Evolutionary conservation across 2,113 vertebrate species (phyloP).

Genomic region (Hippocampus abdominalis): DNA sequence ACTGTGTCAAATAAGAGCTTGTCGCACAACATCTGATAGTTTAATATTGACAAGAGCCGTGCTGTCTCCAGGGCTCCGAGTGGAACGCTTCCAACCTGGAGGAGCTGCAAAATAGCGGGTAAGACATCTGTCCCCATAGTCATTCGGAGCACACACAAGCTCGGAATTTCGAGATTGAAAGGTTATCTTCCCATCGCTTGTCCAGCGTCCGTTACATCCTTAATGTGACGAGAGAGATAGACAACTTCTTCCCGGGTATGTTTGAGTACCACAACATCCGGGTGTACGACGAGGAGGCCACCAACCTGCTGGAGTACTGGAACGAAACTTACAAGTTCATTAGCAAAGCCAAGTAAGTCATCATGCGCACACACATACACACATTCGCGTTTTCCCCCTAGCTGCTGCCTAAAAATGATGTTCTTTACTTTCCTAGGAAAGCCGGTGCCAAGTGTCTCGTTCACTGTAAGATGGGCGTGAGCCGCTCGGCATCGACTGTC

Average conservation of each 20-base stretch:
- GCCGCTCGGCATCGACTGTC: slow-evolving; percentile 93
- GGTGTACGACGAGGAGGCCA: slow-evolving; percentile 96
- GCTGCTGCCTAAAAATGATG: not conserved
- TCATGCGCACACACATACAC: not conserved
- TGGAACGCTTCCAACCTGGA: slow-evolving; percentile 98
- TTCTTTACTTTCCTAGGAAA: slow-evolving; percentile 71
- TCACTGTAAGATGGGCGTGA: slow-evolving; percentile 99
- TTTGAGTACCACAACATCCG: slow-evolving; percentile 97
- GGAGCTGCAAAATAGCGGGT: slow-evolving; percentile 96
- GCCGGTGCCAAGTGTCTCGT: slow-evolving; percentile 94
- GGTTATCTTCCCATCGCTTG: not conserved
- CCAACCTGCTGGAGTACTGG: slow-evolving; percentile 96
- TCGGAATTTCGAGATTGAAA: not conserved
- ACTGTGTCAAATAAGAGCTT: not conserved
- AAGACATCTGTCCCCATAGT: slow-evolving; percentile 51
- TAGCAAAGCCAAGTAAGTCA: slow-evolving; percentile 90
- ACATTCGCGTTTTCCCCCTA: not conserved
- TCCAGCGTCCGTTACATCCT: slow-evolving; percentile 89
- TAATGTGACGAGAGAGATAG: slow-evolving; percentile 95
- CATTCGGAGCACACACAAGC: not conserved
- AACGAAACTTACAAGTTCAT: slow-evolving; percentile 99
- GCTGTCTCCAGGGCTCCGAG: slow-evolving; percentile 83
- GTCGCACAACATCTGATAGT: too few species aligned
- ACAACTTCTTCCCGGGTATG: slow-evolving; percentile 95
- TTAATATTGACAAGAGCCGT: slow-evolving; percentile 9